Percentiles rank a stretch among this genome's conserved stretches.
These are phyloP conservation scores for Branchinecta lindahli DNA, from an alignment of 1,140 invertebrate genomes.

Conservation along the genomic window DNA sequence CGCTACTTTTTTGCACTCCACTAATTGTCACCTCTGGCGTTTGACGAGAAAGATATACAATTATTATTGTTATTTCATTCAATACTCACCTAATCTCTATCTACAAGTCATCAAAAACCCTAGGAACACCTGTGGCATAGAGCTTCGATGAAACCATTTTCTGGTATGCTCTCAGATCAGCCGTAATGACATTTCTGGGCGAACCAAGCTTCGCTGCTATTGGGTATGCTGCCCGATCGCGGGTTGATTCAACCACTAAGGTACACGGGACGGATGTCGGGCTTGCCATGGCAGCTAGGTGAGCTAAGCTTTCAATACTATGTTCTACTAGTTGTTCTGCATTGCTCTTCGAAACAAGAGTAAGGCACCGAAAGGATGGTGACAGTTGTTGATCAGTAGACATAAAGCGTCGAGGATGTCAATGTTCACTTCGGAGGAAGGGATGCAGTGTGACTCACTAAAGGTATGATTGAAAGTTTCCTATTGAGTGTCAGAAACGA, in stretches of 20 bases:
- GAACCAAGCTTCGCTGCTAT: background rate
- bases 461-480: background rate
- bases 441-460: background rate
- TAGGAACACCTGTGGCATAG: no score
- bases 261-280: background rate
- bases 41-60: no score
- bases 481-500: no score
- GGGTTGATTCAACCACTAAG: background rate
- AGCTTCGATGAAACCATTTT: no score
- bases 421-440: background rate
- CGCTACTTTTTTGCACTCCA: no score
- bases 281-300: background rate
- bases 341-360: conserved; percentile 1
- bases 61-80: no score
- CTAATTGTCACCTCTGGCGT: no score
- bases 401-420: background rate
- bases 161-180: no score
- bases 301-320: background rate
- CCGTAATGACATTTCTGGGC: no score
- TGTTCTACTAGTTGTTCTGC: background rate
- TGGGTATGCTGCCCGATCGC: background rate
- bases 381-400: background rate
- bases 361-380: background rate
- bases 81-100: no score
- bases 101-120: no score